Evolutionary conservation across 2,888 invertebrate species (phyloP), one percentile per base, ranked within the genome.

Genomic region (Electrophaes corylata): DNA sequence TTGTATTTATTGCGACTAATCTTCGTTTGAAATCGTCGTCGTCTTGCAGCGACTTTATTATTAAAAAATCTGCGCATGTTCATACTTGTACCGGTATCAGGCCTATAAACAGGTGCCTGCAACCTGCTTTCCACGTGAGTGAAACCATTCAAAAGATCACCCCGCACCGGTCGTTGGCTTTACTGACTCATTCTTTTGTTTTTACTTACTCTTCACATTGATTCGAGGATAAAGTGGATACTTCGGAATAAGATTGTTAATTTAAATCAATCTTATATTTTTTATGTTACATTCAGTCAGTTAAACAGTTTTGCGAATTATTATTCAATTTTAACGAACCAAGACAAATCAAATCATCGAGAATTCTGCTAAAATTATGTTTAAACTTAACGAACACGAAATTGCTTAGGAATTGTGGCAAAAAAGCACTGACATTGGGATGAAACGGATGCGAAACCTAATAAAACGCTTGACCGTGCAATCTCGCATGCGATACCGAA

Each of bases 181-280:
- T 80, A 67, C 78, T 89, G 89, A 90, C 73, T 89, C 87, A 89
- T 78, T 83, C 88, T 87, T 89, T 88, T 90, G 89, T 91, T 86
- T 83, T 86, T 78, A 79, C 75, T 73, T 74, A 70, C 71, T 71
- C 70, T 66, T 70, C 71, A 70, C 70, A 69, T 62, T 67, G 67
- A 58, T 69, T 67, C 65, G 63, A 70, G 66, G 67, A 72, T 75
- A 77, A 68, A 67, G 58, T 68, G 67, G 61, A 66, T 51, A 62
- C 64, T 62, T 66, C 59, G 71, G 12, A 44, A 44, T 52, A 41
- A 59, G 46, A 51, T 60, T 47, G 44, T 31, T 47, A 48, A 54
- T 55, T 55, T 44, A 19, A 41, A 48, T 37, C 26, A 48, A 49
- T 40, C 31, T 29, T 39, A 39, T 39, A 39, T 14, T n/a, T 31